A percentile compares a stretch with the other conserved stretches of the same genome.
These are phyloP conservation scores for Danionella cerebrum DNA, from an alignment of 2,113 vertebrate genomes.

Conservation along the genomic window DNA sequence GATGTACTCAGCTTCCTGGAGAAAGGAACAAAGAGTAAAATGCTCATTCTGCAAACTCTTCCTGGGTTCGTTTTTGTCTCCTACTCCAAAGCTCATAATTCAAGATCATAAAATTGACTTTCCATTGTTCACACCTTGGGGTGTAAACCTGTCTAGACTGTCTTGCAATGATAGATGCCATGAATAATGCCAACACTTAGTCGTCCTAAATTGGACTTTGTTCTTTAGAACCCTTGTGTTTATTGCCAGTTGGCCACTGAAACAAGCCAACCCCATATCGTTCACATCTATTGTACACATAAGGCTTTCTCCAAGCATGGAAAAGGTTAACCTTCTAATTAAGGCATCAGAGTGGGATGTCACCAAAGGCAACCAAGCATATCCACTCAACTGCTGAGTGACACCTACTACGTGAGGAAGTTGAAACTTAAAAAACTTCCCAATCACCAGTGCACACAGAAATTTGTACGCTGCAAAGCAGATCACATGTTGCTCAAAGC, in stretches of 20 bases:
- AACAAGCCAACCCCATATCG: background rate
- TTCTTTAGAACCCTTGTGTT: background rate
- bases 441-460: background rate
- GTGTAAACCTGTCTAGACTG: background rate
- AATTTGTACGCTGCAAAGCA: background rate
- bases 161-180: background rate
- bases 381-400: background rate
- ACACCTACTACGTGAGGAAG: background rate
- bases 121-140: background rate
- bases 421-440: background rate
- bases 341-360: slow-evolving; percentile 3
- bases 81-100: background rate
- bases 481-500: background rate
- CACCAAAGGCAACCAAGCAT: background rate
- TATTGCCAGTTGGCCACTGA: slow-evolving; percentile 8
- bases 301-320: background rate
- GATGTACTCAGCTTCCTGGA: slow-evolving; percentile 26
- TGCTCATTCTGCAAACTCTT: background rate
- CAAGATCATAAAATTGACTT: background rate
- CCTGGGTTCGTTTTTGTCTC: background rate
- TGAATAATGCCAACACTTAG: background rate
- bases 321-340: background rate
- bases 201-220: background rate
- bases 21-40: slow-evolving; percentile 10
- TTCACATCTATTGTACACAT: background rate